Conservation (phyloP, 2,113 vertebrate species). For the Rhinogobius similis region DNA sequence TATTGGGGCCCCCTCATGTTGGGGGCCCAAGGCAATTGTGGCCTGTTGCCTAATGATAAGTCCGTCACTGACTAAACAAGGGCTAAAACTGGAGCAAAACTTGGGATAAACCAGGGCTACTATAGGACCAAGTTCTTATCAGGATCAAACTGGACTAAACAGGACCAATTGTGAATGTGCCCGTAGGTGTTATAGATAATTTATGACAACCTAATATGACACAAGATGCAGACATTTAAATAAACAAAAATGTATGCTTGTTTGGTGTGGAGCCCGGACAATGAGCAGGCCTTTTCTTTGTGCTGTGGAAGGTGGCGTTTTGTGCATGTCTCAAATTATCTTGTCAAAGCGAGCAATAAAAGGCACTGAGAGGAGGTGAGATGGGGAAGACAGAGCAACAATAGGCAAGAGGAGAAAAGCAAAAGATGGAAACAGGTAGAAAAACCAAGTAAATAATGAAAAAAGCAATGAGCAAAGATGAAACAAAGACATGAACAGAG, state of each 20-base stretch:
- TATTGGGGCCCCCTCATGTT: no score
- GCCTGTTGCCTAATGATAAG: no score
- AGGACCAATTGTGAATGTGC: no score
- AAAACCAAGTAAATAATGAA: constrained; percentile 54
- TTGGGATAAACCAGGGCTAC: not conserved
- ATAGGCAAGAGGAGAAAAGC: constrained; percentile 8
- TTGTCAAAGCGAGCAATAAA: constrained; percentile 75
- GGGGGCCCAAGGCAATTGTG: no score
- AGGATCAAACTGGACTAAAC: not conserved
- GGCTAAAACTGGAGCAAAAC: not conserved
- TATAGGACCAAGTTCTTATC: not conserved
- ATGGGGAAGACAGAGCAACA: constrained; percentile 37
- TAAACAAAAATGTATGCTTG: not conserved
- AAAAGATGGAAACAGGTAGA: not conserved
- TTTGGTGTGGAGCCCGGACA: constrained; percentile 42
- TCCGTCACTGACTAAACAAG: no score
- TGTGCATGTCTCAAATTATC: constrained; percentile 77
- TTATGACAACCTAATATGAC: no score
- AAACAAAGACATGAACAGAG: constrained; percentile 31
- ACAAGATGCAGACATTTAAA: not conserved
- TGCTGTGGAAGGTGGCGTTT: constrained; percentile 64
- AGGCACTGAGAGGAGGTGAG: constrained; percentile 32
- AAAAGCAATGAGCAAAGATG: constrained; percentile 26
- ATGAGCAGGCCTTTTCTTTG: constrained; percentile 68
- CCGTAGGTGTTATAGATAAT: no score